Conservation (phyloP, 2,888 invertebrate genomes). For the Eristalinus aeneus region DNA sequence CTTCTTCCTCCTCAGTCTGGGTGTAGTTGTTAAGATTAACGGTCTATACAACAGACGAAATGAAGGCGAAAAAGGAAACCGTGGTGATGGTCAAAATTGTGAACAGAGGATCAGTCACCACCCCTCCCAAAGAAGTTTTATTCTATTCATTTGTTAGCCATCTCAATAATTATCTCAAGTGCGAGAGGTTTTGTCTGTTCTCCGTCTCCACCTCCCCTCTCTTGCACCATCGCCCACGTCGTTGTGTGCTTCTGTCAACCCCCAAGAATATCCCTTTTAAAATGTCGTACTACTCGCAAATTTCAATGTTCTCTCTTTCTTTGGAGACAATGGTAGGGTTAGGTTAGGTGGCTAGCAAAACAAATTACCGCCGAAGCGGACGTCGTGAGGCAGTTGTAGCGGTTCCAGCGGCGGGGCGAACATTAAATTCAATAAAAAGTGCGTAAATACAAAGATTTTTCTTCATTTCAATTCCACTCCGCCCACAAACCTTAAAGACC, state of each 20-base stretch:
- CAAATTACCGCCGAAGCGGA: not conserved
- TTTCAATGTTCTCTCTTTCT: slow-evolving; percentile 11
- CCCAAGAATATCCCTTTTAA: slow-evolving; percentile 48
- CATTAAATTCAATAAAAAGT: slow-evolving; percentile 62
- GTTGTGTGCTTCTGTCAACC: not conserved
- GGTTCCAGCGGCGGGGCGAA: not conserved
- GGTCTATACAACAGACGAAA: not conserved
- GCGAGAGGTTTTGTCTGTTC: no score
- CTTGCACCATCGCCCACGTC: not conserved
- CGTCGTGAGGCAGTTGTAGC: not conserved
- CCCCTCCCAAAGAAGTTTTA: slow-evolving; percentile 18
- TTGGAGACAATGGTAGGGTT: not conserved
- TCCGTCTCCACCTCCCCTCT: no score
- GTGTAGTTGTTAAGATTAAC: slow-evolving; percentile 41
- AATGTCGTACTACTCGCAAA: slow-evolving; percentile 34
- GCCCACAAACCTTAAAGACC: not conserved
- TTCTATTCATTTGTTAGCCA: slow-evolving; percentile 57
- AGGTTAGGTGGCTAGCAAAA: not conserved
- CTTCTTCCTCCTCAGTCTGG: not conserved
- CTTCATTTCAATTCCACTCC: not conserved
- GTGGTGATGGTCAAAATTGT: not conserved
- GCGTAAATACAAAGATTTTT: slow-evolving; percentile 35
- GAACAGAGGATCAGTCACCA: slow-evolving; percentile 8
- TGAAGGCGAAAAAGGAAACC: not conserved
- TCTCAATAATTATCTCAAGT: slow-evolving; percentile 61